Base-by-base conservation (phyloP, 2,888 invertebrate species). In the Osmoderma eremita region DNA sequence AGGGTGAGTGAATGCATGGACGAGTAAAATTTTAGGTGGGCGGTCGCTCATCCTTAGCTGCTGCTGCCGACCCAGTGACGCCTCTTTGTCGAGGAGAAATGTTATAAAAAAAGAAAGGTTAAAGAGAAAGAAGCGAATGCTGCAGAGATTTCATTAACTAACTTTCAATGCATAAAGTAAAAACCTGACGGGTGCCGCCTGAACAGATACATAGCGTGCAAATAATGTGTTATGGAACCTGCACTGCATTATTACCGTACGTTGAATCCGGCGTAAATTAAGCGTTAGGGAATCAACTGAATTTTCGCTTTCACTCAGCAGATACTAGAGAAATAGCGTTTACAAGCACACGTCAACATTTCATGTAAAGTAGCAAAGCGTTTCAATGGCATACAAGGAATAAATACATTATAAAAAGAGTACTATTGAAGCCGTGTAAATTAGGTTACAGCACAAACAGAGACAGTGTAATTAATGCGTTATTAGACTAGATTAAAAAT, bases 221-320 rank as follows among this genome's bases (percentile, higher is more conserved):
- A 51, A 30, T 8, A 30, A 15, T 18, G 38, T 39, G 38, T 54
- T 54, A 39, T 39, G 30, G 30, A 30, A n/a, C n/a, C n/a, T n/a
- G n/a, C n/a, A n/a, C n/a, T n/a, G n/a, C n/a, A 53, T 18, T 13
- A 18, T 50, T 24, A 6, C n/a, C 50, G 13, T 3, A 30, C 17
- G 18, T 36, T 36, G 38, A 38, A 38, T 53, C 38, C 38, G 12
- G 18, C 18, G 38, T 53, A 15, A 53, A 36, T 56, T 48, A 41
- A n/a, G 22, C 12, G 38, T 38, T 36, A 42, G 5, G 42, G 13
- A 15, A n/a, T 20, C 41, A 56, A 56, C 13, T 42, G 13, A 5
- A 42, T 56, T 56, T 42, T 56, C 56, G 56, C 56, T 56, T 56
- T 56, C 56, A 56, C 56, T 41, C 41, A 10, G 24, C 13, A 56